Conservation (phyloP, 2,113 vertebrate genomes). For the Menidia beryllina region DNA sequence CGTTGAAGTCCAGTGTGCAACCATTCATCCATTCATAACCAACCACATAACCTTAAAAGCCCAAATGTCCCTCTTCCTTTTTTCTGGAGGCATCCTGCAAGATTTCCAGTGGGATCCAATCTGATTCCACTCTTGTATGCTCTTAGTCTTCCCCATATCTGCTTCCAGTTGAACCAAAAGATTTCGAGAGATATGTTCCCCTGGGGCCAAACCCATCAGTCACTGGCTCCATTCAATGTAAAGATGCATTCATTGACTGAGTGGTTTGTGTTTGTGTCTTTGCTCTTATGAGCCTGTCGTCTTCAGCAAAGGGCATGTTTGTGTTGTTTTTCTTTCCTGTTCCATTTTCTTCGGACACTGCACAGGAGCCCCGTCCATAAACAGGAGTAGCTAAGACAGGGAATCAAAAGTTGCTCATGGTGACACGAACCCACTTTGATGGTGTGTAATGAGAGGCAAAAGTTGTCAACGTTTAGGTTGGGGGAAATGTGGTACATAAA, state of each 20-base stretch:
- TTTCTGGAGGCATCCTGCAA: not conserved
- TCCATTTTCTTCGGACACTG: not conserved
- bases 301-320: not conserved
- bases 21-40: conserved; percentile 4
- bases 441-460: not conserved
- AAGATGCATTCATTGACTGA: not conserved
- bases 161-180: not conserved
- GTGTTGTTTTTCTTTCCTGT: not conserved
- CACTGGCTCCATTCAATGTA: conserved; percentile 2
- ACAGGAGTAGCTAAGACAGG: not conserved
- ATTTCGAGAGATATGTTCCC: conserved; percentile 5
- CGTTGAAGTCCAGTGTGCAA: not conserved
- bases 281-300: not conserved
- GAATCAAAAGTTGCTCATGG: not conserved
- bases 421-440: not conserved
- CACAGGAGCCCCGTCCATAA: not conserved
- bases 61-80: not conserved
- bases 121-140: conserved; percentile 1
- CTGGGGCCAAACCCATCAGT: conserved; percentile 1
- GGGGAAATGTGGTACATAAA: not conserved
- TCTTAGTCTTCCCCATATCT: conserved; percentile 8
- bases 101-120: conserved; percentile 9
- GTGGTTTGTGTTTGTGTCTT: not conserved
- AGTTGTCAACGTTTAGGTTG: not conserved
- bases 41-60: not conserved